Evolutionary conservation across 1,140 invertebrate species (phyloP).

Genomic region (Dendroctonus ponderosae): DNA sequence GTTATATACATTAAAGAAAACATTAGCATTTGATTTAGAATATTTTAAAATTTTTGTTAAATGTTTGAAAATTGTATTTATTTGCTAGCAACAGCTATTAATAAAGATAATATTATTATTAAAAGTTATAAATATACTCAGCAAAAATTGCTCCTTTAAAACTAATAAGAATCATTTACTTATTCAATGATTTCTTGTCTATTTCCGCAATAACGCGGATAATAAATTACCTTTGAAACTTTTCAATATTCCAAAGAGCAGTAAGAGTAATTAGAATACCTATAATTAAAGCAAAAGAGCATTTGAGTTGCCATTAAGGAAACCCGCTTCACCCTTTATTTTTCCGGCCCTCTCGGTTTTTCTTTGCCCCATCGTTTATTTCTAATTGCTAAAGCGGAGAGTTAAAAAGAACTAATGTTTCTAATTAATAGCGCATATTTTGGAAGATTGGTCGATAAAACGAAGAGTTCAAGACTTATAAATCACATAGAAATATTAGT

Average conservation of each 20-base stretch:
- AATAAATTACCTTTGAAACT: slow-evolving; percentile 26
- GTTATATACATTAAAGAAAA: no score
- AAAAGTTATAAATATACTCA: no score
- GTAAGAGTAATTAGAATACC: slow-evolving; percentile 26
- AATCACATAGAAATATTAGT: no score
- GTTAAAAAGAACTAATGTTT: slow-evolving; percentile 45
- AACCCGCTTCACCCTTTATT: slow-evolving; percentile 25
- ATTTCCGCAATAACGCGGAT: slow-evolving; percentile 2
- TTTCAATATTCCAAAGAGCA: slow-evolving; percentile 23
- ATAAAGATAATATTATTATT: no score
- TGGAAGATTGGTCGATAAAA: no score
- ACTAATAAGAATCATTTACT: not conserved
- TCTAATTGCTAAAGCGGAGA: slow-evolving; percentile 27
- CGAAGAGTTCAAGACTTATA: no score
- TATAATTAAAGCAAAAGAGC: slow-evolving; percentile 32
- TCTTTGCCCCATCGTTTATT: slow-evolving; percentile 16
- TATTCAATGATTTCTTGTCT: no score
- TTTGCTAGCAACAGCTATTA: no score
- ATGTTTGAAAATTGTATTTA: no score
- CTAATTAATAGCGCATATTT: slow-evolving; percentile 38
- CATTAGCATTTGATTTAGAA: no score
- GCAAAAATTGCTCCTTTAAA: no score
- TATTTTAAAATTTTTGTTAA: no score
- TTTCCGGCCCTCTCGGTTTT: slow-evolving; percentile 21
- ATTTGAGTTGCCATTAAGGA: slow-evolving; percentile 33